phyloP scores from a whole-genome alignment of 2,113 vertebrate genomes.

The Taurulus bubalis region DNA sequence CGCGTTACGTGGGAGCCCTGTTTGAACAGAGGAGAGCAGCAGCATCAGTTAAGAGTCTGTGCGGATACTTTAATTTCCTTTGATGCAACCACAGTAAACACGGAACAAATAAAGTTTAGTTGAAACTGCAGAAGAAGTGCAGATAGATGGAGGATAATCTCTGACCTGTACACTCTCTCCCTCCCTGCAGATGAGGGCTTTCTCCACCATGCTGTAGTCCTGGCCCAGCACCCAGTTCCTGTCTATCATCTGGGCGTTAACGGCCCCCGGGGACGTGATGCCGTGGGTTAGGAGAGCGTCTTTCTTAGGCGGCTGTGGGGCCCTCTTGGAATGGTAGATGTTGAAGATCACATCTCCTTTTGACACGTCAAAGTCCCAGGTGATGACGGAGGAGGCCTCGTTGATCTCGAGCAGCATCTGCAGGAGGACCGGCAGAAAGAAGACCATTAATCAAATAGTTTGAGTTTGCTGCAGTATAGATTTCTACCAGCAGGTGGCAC shows the following conservation, averaged over 20 bases:
- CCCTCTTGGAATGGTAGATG: constrained; percentile 93
- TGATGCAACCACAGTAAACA: not conserved
- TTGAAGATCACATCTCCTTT: constrained; percentile 95
- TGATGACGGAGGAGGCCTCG: constrained; percentile 94
- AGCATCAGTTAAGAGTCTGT: not conserved
- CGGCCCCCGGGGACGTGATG: constrained; percentile 87
- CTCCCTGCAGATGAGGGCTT: constrained; percentile 90
- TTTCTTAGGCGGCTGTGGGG: constrained; percentile 89
- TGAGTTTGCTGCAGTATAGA: not conserved
- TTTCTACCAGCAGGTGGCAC: constrained; percentile 55
- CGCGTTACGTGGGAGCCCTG: constrained; percentile 95
- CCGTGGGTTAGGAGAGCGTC: constrained; percentile 89
- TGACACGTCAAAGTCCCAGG: constrained; percentile 97
- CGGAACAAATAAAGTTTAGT: not conserved
- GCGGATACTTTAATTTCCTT: not conserved
- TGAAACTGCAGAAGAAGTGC: not conserved
- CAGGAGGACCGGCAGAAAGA: constrained; percentile 8
- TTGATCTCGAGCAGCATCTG: constrained; percentile 94
- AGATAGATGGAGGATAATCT: not conserved
- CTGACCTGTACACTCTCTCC: constrained; percentile 97
- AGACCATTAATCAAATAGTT: not conserved
- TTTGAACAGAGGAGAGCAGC: constrained; percentile 24
- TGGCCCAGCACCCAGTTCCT: constrained; percentile 90
- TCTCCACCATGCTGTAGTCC: constrained; percentile 97
- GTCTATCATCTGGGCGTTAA: constrained; percentile 92